Conservation (phyloP, 1,140 invertebrate genomes). For the Brachionus sp. region DNA sequence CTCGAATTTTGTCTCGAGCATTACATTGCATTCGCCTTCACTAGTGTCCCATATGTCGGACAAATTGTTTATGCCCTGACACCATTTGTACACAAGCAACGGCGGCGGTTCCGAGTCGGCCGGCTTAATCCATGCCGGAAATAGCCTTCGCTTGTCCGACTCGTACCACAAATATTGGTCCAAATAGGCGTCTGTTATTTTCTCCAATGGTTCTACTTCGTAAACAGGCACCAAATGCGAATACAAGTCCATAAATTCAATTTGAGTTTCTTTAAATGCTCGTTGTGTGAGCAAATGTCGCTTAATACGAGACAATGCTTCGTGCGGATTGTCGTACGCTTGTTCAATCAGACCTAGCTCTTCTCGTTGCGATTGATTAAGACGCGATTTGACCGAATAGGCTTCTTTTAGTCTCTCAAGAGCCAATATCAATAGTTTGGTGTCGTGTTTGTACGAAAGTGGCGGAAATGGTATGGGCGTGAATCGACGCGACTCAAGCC, state of each 20-base stretch:
- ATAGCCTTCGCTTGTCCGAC: slow-evolving; percentile 90
- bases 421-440: slow-evolving; percentile 92
- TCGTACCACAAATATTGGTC: slow-evolving; percentile 99
- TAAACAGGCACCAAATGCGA: slow-evolving; percentile 97
- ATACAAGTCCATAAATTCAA: slow-evolving; percentile 99
- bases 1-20: slow-evolving; percentile 94
- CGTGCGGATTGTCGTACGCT: slow-evolving; percentile 99
- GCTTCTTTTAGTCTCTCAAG: slow-evolving; percentile 95
- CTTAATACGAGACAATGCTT: slow-evolving; percentile 96
- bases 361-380: slow-evolving; percentile 98
- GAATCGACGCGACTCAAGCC: slow-evolving; percentile 94
- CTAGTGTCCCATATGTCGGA: slow-evolving; percentile 97
- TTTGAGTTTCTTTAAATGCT: slow-evolving; percentile 96
- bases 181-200: slow-evolving; percentile 98
- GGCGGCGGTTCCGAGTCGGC: slow-evolving; percentile 97
- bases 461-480: slow-evolving; percentile 98
- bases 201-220: slow-evolving; percentile 96
- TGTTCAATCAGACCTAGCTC: slow-evolving; percentile 97
- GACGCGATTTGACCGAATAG: slow-evolving; percentile 93
- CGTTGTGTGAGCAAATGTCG: slow-evolving; percentile 95
- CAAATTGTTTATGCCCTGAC: slow-evolving; percentile 96
- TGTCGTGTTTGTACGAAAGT: slow-evolving; percentile 98
- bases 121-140: slow-evolving; percentile 98
- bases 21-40: slow-evolving; percentile 96
- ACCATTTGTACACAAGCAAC: slow-evolving; percentile 97